These are phyloP conservation scores for Anguilla pacifica DNA, from an alignment of 2,797 vertebrate species.

Conservation along the genomic window DNA sequence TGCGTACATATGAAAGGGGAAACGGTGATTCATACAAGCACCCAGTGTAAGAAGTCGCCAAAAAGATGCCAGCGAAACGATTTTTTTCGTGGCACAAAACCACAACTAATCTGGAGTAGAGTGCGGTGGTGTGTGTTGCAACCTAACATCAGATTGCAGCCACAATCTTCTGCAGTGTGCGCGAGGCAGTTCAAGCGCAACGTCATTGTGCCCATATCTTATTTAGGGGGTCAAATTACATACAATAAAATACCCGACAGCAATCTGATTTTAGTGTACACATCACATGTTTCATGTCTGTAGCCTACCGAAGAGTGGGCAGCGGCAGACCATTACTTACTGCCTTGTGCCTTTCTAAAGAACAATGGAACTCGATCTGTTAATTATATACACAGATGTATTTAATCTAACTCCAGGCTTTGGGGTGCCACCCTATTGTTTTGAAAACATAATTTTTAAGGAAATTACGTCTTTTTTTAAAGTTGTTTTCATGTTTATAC, in stretches of 20 bases:
- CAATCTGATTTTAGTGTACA: not conserved
- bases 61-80: not conserved
- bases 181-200: not conserved
- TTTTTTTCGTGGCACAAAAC: not conserved
- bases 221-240: not conserved
- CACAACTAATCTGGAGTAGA: not conserved
- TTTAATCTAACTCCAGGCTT: not conserved
- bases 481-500: no score
- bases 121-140: not conserved
- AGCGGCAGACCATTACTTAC: not conserved
- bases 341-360: not conserved
- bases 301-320: not conserved
- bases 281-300: not conserved
- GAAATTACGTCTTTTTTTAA: not conserved
- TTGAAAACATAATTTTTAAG: not conserved
- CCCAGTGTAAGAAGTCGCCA: not conserved
- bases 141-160: not conserved
- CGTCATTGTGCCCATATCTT: not conserved
- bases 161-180: not conserved
- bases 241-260: not conserved
- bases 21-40: not conserved
- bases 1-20: not conserved
- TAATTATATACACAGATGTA: not conserved
- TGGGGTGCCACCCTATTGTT: not conserved
- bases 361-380: not conserved